A percentile compares a stretch with the other conserved stretches of the same genome.
phyloP scores from a whole-genome alignment of 1,140 invertebrate genomes.

The Cherax destructor region DNA sequence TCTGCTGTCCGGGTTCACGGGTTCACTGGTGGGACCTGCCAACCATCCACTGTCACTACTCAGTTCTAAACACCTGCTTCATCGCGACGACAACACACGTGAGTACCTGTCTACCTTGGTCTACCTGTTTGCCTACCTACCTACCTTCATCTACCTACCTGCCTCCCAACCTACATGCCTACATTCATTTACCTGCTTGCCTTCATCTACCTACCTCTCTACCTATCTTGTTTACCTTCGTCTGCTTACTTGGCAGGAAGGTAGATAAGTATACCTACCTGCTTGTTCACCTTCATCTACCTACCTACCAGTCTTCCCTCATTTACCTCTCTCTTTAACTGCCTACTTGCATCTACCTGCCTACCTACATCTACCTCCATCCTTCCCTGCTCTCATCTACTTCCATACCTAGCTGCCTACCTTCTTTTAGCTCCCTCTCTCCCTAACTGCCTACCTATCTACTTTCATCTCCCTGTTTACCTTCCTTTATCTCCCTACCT shows the following conservation, averaged over 20 bases:
- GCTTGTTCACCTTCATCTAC: neutral
- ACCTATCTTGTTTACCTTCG: neutral
- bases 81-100: constrained; percentile 70
- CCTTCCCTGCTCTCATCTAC: neutral
- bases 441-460: neutral
- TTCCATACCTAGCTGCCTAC: neutral
- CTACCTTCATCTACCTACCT: neutral
- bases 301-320: neutral
- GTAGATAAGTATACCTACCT: too few relatives aligned
- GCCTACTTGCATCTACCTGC: neutral
- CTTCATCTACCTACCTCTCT: neutral
- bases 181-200: neutral
- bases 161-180: neutral
- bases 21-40: constrained; percentile 66
- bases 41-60: constrained; percentile 70
- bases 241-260: neutral
- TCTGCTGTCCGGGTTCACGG: constrained; percentile 68
- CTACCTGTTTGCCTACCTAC: neutral
- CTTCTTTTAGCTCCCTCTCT: neutral
- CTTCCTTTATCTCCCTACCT: too few relatives aligned
- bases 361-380: neutral
- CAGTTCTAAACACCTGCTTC: constrained; percentile 71
- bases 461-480: too few relatives aligned
- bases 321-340: neutral
- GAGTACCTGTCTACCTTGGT: constrained; percentile 25